Base-by-base conservation (phyloP, 30 jellyfish, hydroid and myxozoan species). In the Hydractinia symbiolongicarpus region DNA sequence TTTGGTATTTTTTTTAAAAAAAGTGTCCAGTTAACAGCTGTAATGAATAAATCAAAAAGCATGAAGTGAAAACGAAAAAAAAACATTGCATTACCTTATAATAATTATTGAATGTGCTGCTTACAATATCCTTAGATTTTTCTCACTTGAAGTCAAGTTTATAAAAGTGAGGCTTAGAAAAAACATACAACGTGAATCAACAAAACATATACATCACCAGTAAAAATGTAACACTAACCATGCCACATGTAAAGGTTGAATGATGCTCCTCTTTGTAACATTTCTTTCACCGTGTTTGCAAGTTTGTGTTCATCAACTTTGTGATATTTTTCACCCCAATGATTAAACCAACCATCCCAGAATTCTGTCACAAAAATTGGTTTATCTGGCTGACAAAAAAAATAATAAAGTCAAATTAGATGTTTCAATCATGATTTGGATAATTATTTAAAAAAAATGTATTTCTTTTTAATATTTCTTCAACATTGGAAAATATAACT, bases 301-400 rank as follows among this genome's bases (percentile, higher is more conserved):
- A 88, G 60, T 15, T 72, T 78, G 11, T 87, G 79, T 51, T 9
- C 76, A n/a, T 84, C 82, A 11, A 88, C 96, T 5, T 55, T 72
- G 68, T 93, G 98, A 82, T 93, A 95, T 56, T 93, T 80, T 71
- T 93, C 98, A 5, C 96, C 96, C 98, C 98, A 93, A 67, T 93
- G 98, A 82, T 87, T 95, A 66, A 93, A 93, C 98, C 98, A 93
- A 13, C 98, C 98, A 50, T 88, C 83, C 98, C 98, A 93, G 57
- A 93, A 93, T 81, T 93, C 98, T 64, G 98, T 83, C 73, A 92
- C 98, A 66, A 92, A 92, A 5, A 92, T 83, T 20, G 98, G 96
- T 64, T 30, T 82, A 64, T 82, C 68, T 14, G 98, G 98, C 98
- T 93, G 66, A 40, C 55, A 54, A 6, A 51, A 4, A 0, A 8